These are phyloP conservation scores for Mus spretus DNA, from an alignment of 2,797 vertebrate genomes.

Conservation along the genomic window DNA sequence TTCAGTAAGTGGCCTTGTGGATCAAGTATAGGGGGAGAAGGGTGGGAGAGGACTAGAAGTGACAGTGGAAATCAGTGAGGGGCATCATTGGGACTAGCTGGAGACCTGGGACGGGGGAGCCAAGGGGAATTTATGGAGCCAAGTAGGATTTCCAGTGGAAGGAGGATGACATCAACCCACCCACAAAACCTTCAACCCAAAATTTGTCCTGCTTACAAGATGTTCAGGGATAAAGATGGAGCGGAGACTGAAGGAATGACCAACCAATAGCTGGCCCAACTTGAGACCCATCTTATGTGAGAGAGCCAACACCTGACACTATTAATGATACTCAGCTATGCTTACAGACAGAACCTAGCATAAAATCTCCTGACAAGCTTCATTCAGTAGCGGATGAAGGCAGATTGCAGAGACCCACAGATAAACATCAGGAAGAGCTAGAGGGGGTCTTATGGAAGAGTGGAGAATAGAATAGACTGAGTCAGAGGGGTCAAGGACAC, in stretches of 20 bases:
- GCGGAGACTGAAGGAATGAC: neutral
- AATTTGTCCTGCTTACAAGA: neutral
- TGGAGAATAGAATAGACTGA: neutral
- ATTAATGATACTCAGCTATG: neutral
- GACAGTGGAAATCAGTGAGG: neutral
- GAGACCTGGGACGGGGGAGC: neutral
- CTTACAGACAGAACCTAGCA: neutral
- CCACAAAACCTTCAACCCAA: neutral
- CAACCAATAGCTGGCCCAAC: neutral
- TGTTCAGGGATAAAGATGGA: neutral
- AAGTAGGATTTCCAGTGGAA: neutral
- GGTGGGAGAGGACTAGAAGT: neutral
- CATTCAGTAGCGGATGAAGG: neutral
- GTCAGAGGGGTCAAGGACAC: neutral
- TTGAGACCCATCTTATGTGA: neutral
- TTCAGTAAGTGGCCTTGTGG: neutral
- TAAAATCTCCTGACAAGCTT: neutral
- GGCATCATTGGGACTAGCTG: neutral
- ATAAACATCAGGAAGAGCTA: neutral
- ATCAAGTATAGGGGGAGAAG: neutral
- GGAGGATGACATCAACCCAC: neutral
- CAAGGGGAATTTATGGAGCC: neutral
- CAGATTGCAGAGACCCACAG: neutral
- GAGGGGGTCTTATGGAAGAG: neutral
- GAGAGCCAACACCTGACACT: neutral